Conservation (phyloP, 2,888 invertebrate genomes). For the Fissipunctia ypsillon region DNA sequence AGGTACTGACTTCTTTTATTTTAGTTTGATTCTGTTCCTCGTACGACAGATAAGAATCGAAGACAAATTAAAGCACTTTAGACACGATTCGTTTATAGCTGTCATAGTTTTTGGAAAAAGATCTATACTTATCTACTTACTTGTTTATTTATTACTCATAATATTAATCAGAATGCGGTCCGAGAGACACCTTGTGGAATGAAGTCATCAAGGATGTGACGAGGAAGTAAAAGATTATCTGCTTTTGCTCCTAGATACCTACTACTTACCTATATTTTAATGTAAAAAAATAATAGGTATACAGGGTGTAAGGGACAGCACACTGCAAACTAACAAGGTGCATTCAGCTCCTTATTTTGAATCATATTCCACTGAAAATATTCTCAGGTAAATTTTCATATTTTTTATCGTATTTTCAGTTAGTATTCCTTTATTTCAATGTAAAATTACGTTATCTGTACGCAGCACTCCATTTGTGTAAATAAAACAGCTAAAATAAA, state of each 20-base stretch:
- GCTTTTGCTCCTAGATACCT: neutral
- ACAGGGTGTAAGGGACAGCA: no score
- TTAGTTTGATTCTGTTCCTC: no score
- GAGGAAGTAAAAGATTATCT: neutral
- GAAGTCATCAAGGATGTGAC: conserved; percentile 13
- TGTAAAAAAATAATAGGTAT: neutral
- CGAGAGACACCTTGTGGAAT: neutral
- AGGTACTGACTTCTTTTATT: no score
- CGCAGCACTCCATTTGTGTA: no score
- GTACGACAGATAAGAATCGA: neutral
- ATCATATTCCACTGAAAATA: no score
- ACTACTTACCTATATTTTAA: neutral
- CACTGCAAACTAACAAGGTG: no score
- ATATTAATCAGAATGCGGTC: conserved; percentile 4
- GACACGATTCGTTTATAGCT: conserved; percentile 1
- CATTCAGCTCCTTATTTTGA: no score
- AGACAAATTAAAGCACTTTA: neutral
- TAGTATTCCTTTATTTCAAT: no score
- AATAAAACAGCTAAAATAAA: no score
- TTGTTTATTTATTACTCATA: neutral
- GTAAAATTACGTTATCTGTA: no score
- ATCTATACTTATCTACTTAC: neutral
- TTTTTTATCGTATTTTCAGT: no score
- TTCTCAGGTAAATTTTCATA: no score
- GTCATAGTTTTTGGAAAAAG: conserved; percentile 10